Evolutionary conservation across 2,888 invertebrate species (phyloP).

Genomic region (Parnassius smintheus): DNA sequence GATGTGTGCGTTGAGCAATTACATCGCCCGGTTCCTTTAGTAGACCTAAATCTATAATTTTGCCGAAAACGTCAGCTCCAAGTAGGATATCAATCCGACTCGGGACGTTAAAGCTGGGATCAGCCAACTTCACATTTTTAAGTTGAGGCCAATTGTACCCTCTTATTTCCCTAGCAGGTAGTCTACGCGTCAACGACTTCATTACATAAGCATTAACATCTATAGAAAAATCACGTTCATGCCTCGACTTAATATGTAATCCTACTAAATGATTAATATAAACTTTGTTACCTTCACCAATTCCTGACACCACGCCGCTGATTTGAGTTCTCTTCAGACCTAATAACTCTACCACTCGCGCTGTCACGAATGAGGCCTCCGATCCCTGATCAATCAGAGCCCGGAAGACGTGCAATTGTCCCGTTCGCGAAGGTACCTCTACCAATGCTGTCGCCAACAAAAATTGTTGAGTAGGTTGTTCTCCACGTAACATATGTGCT

Average conservation of each 20-base stretch:
- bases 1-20: too few species aligned
- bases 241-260: conserved; percentile 13
- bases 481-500: too few species aligned
- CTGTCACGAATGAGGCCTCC: conserved; percentile 34
- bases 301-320: conserved; percentile 31
- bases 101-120: too few species aligned
- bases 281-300: conserved; percentile 30
- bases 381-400: conserved; percentile 35
- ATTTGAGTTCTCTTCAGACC: conserved; percentile 23
- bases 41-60: too few species aligned
- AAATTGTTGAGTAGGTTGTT: not conserved
- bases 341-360: conserved; percentile 29
- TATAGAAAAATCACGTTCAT: conserved; percentile 5
- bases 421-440: not conserved
- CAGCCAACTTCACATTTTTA: too few species aligned
- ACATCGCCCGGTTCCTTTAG: too few species aligned
- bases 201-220: conserved; percentile 29
- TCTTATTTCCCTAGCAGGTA: conserved; percentile 27
- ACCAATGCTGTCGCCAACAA: conserved; percentile 7
- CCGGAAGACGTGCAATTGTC: conserved; percentile 25
- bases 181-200: conserved; percentile 27
- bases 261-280: conserved; percentile 28
- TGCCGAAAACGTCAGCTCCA: too few species aligned
- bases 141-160: too few species aligned
- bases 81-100: too few species aligned